Conservation (phyloP, 2,888 invertebrate species). For the Acleris cristana region DNA sequence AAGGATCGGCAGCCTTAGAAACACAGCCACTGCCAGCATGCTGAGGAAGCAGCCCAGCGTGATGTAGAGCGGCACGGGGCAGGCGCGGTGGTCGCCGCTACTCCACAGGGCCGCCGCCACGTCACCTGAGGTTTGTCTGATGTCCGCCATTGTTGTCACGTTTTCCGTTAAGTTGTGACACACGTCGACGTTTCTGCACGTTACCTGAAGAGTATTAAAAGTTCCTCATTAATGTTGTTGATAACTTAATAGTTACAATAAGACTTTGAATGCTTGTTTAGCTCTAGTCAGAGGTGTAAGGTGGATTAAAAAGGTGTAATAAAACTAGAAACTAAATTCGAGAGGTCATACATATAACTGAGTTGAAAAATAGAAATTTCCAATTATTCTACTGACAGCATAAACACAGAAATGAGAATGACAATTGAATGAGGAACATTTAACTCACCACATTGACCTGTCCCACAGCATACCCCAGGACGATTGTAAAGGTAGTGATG, state of each 20-base stretch:
- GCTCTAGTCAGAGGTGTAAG: too few species aligned
- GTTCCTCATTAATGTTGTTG: neutral
- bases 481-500: slow-evolving; percentile 93
- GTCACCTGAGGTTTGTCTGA: slow-evolving; percentile 65
- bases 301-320: too few species aligned
- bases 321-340: neutral
- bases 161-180: slow-evolving; percentile 74
- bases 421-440: neutral
- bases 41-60: slow-evolving; percentile 93
- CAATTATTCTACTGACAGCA: too few species aligned
- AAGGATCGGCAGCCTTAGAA: slow-evolving; percentile 91
- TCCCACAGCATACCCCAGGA: slow-evolving; percentile 93
- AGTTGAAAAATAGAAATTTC: too few species aligned
- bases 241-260: neutral
- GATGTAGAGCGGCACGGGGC: slow-evolving; percentile 94
- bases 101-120: slow-evolving; percentile 69
- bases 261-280: too few species aligned
- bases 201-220: slow-evolving; percentile 62
- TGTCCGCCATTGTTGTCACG: slow-evolving; percentile 78
- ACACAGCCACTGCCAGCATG: slow-evolving; percentile 93
- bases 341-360: neutral
- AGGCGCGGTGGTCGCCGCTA: slow-evolving; percentile 88
- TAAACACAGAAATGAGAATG: too few species aligned
- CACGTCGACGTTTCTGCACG: slow-evolving; percentile 71
- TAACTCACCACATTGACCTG: slow-evolving; percentile 95